A percentile compares a stretch with the other conserved stretches of the same genome.
Conservation (phyloP, 2,888 invertebrate genomes). For the Onthophagus sagittarius region DNA sequence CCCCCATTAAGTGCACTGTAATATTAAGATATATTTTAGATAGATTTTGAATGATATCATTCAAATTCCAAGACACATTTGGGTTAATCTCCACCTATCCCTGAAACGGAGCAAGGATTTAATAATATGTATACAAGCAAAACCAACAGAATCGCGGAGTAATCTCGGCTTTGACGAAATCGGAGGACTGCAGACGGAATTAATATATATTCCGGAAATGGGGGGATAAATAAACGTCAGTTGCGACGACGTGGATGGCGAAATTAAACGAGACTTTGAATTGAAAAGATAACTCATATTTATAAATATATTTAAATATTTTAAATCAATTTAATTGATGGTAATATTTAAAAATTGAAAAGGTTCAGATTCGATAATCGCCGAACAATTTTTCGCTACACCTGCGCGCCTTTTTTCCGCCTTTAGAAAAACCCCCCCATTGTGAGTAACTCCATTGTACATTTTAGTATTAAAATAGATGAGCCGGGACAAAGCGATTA, state of each 20-base stretch:
- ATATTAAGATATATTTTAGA: neutral
- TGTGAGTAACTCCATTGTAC: neutral
- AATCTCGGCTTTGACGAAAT: neutral
- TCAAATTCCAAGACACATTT: neutral
- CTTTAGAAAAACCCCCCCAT: neutral
- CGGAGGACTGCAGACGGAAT: neutral
- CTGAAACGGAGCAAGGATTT: neutral
- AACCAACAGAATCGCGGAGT: neutral
- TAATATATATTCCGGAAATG: neutral
- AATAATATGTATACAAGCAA: neutral
- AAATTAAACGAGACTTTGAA: neutral
- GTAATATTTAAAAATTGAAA: neutral
- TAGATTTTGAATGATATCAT: neutral
- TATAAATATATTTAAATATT: neutral
- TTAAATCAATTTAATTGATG: no score
- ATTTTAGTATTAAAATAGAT: conserved; percentile 11
- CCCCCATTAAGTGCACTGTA: no score
- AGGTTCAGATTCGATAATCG: neutral
- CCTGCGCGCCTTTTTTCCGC: neutral
- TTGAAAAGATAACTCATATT: neutral
- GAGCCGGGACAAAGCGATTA: conserved; percentile 9
- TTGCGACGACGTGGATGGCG: neutral
- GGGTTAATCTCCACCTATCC: neutral
- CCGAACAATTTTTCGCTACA: neutral
- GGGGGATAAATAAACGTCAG: neutral